Percentiles rank a stretch among this genome's conserved stretches.
Evolutionary conservation across 2,797 vertebrate genomes (phyloP).

Genomic region (Peromyscus aztecus): DNA sequence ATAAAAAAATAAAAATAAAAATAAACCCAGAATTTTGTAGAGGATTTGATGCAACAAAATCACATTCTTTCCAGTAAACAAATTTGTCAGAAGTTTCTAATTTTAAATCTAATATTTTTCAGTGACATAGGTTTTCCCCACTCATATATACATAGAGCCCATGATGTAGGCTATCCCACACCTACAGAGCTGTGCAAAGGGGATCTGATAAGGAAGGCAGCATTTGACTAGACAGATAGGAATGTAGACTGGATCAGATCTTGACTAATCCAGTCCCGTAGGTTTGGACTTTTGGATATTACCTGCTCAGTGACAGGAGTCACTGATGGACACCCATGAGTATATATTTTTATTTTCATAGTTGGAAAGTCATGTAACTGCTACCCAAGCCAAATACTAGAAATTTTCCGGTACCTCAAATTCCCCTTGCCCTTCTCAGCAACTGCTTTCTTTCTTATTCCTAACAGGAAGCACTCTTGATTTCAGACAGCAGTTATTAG

Average conservation of each 20-base stretch:
- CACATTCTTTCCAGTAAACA: conserved; percentile 2
- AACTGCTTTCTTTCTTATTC: not conserved
- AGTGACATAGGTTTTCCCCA: conserved; percentile 33
- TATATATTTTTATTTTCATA: conserved; percentile 51
- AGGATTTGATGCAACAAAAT: not conserved
- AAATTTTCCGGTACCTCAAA: not conserved
- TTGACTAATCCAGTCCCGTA: not conserved
- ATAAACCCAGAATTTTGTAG: not conserved
- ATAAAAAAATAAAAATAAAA: not conserved
- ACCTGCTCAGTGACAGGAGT: not conserved
- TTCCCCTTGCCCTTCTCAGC: not conserved
- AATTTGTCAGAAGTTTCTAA: not conserved
- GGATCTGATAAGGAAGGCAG: not conserved
- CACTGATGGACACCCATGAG: not conserved
- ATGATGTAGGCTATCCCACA: not conserved
- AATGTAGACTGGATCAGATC: not conserved
- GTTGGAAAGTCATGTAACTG: not conserved
- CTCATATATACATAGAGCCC: not conserved
- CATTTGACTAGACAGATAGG: not conserved
- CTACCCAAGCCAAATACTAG: not conserved
- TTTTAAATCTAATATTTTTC: conserved; percentile 51
- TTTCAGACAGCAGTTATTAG: not conserved
- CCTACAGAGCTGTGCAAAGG: not conserved
- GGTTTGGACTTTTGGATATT: not conserved
- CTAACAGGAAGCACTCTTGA: not conserved